Base-by-base conservation (phyloP, 1,140 invertebrate species). In the Macrocentrus cingulum region DNA sequence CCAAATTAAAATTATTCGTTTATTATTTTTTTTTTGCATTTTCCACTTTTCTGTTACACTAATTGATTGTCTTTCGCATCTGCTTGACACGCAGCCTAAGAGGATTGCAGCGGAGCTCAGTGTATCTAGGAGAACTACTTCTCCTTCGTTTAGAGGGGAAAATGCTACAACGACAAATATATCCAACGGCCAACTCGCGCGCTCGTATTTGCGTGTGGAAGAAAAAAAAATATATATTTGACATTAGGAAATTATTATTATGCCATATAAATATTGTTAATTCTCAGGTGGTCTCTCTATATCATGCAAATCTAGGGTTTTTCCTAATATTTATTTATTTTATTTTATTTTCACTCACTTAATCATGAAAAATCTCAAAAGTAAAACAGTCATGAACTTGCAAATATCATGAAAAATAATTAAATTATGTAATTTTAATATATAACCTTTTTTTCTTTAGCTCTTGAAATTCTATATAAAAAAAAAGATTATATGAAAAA, bases 21-120 rank as follows among this genome's bases (percentile, higher is more conserved):
- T 39, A 45, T 53, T 51, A 22, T 48, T 8, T 42, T 32, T 50
- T 48, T 16, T 39, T 51, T 18, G 9, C 53, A 20, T 60, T 61
- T 41, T 32, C 18, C 8, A 32, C 59, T 52, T 66, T 52, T 13
- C 51, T 16, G 29, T 59, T 58, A 16, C 68, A 78, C 75, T 79
- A 79, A 78, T 76, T 65, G 66, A 70, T 69, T 61, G 73, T 44
- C 67, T 78, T 77, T 79, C 69, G 74, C 70, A 66, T 78, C 68
- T 80, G 75, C 75, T 77, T 80, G 63, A 79, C 68, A 76, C 61
- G 76, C 76, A 79, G 77, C 77, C 70, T 80, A 79, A 73, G 25
- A 29, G 74, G 75, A 74, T 76, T 73, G 71, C 74, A 73, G 70
- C 65, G 66, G 56, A 58, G 56, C 66, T 67, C 72, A 68, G 60